phyloP scores from a whole-genome alignment of 1,140 invertebrate species.

The Psix sp. region DNA sequence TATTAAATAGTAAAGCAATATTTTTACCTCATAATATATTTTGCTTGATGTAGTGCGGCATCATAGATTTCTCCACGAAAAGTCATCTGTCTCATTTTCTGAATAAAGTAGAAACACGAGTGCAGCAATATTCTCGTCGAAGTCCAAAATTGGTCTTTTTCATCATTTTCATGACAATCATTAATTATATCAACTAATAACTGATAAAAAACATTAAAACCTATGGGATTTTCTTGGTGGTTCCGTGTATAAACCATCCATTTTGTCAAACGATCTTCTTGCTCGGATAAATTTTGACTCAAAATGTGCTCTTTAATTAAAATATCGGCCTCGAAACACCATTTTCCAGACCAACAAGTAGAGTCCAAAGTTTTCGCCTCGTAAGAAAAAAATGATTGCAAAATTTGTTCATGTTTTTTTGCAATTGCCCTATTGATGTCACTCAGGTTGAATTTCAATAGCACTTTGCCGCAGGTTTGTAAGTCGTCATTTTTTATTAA shows the following conservation, averaged over 20 bases:
- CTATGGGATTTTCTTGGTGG: slow-evolving; percentile 11
- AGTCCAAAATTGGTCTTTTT: slow-evolving; percentile 2
- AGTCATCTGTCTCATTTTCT: slow-evolving; percentile 1
- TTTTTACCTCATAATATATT: slow-evolving; percentile 14
- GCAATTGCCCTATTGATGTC: background rate
- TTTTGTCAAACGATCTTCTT: background rate
- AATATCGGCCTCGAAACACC: background rate
- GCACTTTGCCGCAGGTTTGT: background rate
- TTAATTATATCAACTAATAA: slow-evolving; percentile 1
- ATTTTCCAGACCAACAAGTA: slow-evolving; percentile 2
- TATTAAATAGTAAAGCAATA: background rate
- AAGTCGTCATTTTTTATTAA: background rate
- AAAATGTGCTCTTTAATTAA: slow-evolving; percentile 4
- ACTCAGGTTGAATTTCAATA: background rate
- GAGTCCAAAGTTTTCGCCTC: background rate
- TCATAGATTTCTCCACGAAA: background rate
- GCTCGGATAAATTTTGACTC: background rate
- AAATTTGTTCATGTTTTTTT: slow-evolving; percentile 2
- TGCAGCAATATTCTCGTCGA: slow-evolving; percentile 8
- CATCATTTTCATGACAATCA: background rate
- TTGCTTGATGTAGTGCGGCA: background rate
- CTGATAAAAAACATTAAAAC: slow-evolving; percentile 3
- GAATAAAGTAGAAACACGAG: slow-evolving; percentile 15
- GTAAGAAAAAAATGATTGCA: background rate
- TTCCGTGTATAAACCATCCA: slow-evolving; percentile 1